A percentile compares a stretch with the other conserved stretches of the same genome.
Evolutionary conservation across 2,888 invertebrate species (phyloP).

Genomic region (Alitta virens): DNA sequence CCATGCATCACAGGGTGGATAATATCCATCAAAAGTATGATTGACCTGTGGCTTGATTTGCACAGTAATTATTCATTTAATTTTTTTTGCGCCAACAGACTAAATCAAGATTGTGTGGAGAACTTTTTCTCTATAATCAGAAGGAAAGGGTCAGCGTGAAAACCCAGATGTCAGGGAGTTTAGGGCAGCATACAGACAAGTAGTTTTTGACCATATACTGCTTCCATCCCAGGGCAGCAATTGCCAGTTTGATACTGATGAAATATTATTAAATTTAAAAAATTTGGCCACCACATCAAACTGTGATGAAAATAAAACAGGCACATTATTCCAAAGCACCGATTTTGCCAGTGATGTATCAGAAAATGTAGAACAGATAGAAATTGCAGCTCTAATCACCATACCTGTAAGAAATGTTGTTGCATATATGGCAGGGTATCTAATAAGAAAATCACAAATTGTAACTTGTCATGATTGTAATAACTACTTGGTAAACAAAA

Average conservation of each 20-base stretch:
- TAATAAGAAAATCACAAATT: background rate
- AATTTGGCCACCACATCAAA: background rate
- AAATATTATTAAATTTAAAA: background rate
- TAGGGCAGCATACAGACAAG: conserved; percentile 4
- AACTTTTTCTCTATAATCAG: conserved; percentile 12
- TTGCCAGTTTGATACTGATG: background rate
- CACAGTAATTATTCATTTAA: background rate
- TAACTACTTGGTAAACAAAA: background rate
- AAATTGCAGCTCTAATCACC: background rate
- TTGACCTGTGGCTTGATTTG: conserved; percentile 1
- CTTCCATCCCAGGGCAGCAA: too few species aligned
- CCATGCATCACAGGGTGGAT: conserved; percentile 14
- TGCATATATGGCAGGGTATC: background rate
- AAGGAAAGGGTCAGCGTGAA: background rate
- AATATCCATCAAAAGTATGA: conserved; percentile 2
- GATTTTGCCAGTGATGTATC: too few species aligned
- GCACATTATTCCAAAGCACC: too few species aligned
- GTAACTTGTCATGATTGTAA: background rate
- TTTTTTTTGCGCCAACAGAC: conserved; percentile 9
- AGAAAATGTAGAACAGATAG: background rate
- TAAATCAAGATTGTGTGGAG: conserved; percentile 22
- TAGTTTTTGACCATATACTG: background rate
- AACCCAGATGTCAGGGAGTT: conserved; percentile 8
- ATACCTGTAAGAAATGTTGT: background rate
- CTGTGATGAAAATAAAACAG: too few species aligned